A percentile compares a stretch with the other conserved stretches of the same genome.
Conservation (phyloP, 1,140 invertebrate genomes). For the Diorhabda carinulata region DNA sequence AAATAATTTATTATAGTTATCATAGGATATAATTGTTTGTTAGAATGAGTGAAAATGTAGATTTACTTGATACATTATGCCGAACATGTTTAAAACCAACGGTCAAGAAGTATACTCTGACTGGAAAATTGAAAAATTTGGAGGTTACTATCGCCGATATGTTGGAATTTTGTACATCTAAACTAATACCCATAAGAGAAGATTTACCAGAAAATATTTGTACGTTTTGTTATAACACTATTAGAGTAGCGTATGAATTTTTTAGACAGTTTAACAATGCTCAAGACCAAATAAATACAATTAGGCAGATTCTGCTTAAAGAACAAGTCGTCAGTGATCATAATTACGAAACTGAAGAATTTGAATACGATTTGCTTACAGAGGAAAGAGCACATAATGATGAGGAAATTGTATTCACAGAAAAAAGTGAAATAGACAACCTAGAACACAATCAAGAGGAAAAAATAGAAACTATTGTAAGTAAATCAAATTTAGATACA, state of each 20-base stretch:
- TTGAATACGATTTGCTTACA: no score
- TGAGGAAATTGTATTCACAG: no score
- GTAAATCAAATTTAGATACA: neutral
- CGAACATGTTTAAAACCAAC: slow-evolving; percentile 11
- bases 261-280: neutral
- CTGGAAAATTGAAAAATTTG: slow-evolving; percentile 6
- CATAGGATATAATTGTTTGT: no score
- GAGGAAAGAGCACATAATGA: no score
- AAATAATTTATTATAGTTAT: no score
- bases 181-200: neutral
- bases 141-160: slow-evolving; percentile 1
- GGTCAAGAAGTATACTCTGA: slow-evolving; percentile 1
- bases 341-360: no score
- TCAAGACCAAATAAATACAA: neutral
- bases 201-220: neutral
- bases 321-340: no score
- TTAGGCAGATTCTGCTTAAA: no score
- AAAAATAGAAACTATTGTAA: no score
- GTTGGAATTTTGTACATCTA: slow-evolving; percentile 7
- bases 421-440: no score
- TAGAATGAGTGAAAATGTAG: no score
- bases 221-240: neutral
- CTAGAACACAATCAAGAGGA: no score
- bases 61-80: neutral
- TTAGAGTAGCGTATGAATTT: slow-evolving; percentile 6